Conservation (phyloP, 2,113 vertebrate species). For the Corythornis cristatus region DNA sequence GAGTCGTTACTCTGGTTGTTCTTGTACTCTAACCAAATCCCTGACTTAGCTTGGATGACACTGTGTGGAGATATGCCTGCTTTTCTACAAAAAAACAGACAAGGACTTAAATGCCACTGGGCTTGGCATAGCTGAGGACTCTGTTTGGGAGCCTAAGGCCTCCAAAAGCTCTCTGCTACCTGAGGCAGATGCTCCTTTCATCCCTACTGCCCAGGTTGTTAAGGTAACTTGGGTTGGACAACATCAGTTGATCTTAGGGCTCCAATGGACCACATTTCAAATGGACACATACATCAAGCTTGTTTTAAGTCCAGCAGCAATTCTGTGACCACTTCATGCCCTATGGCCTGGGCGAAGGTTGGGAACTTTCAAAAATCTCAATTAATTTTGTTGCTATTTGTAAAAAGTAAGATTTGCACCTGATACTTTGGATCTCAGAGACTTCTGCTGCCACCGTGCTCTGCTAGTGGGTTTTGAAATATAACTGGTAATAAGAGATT, state of each 20-base stretch:
- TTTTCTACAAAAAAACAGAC: not conserved
- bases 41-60: not conserved
- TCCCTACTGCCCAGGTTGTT: not conserved
- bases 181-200: not conserved
- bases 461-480: not conserved
- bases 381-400: not conserved
- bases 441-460: not conserved
- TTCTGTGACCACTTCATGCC: not conserved
- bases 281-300: fast-evolving
- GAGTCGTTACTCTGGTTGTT: not conserved
- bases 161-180: not conserved
- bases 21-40: not conserved
- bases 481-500: not conserved
- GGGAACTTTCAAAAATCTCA: not conserved
- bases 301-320: not conserved
- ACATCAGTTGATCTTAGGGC: fast-evolving
- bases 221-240: not conserved
- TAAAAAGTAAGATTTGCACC: no score
- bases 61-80: not conserved
- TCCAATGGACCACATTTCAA: not conserved
- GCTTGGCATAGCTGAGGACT: not conserved
- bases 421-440: not conserved
- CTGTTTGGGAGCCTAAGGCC: not conserved
- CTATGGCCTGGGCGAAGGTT: fast-evolving
- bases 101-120: not conserved